Evolutionary conservation across 2,797 vertebrate species (phyloP).

Genomic region (Simalia tracyae): DNA sequence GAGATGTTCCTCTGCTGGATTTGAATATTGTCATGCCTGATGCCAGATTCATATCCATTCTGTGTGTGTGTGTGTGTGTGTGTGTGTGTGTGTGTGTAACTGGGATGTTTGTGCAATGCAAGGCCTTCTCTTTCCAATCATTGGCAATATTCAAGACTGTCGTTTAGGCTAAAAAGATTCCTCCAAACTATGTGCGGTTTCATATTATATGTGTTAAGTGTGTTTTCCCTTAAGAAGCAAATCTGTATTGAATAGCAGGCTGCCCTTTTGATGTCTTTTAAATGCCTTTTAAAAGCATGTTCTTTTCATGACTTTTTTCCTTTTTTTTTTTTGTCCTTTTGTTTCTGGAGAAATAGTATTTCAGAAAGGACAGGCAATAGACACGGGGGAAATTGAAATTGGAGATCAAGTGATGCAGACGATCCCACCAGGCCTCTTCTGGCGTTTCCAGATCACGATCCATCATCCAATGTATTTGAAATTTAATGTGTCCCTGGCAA

Average conservation of each 20-base stretch:
- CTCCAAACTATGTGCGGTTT: not conserved
- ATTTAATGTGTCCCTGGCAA: slow-evolving; percentile 92
- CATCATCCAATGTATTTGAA: slow-evolving; percentile 93
- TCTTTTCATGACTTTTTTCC: not conserved
- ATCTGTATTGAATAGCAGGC: not conserved
- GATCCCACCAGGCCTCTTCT: slow-evolving; percentile 94
- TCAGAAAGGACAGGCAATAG: slow-evolving; percentile 91
- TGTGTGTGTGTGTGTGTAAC: not conserved
- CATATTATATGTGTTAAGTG: not conserved
- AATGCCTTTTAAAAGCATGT: not conserved
- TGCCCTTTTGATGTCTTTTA: not conserved
- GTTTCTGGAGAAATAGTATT: slow-evolving; percentile 74
- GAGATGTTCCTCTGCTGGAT: not conserved
- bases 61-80: not conserved
- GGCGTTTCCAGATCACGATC: slow-evolving; percentile 94
- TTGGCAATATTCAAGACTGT: not conserved
- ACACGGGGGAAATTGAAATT: slow-evolving; percentile 91
- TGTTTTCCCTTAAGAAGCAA: not conserved
- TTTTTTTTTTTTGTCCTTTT: slow-evolving; percentile 54
- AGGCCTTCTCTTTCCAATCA: not conserved
- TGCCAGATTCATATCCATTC: not conserved
- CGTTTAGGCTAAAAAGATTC: not conserved
- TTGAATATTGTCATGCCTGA: no score
- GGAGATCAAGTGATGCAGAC: slow-evolving; percentile 92
- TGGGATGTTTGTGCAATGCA: not conserved